Conservation (phyloP, 2,797 vertebrate species). For the Todus mexicanus region DNA sequence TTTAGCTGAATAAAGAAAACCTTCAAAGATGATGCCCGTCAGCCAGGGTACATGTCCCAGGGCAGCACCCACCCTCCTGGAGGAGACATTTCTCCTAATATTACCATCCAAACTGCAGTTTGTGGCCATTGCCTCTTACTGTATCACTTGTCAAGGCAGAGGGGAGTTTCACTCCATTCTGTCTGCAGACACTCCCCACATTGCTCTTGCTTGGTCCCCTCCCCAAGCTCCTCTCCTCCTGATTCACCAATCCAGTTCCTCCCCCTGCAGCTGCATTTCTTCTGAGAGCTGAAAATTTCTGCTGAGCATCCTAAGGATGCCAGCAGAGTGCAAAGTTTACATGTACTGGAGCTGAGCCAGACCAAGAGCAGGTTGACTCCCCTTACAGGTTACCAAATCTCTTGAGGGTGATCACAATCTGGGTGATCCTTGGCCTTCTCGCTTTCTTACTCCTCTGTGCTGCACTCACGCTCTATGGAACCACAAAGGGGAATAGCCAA, state of each 20-base stretch:
- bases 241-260: neutral
- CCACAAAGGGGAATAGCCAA: neutral
- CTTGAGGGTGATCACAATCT: neutral
- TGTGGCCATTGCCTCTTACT: neutral
- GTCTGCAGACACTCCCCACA: neutral
- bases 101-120: neutral
- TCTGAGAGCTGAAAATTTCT: neutral
- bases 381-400: neutral
- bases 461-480: fast-evolving
- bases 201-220: neutral
- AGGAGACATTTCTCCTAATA: neutral
- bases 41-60: neutral
- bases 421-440: neutral
- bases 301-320: neutral
- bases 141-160: neutral
- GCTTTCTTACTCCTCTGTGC: neutral
- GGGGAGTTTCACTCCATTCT: neutral
- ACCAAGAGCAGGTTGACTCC: neutral
- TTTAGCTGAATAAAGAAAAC: neutral
- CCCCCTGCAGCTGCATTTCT: neutral
- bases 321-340: neutral
- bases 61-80: neutral
- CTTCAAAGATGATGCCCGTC: neutral
- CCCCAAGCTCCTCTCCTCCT: neutral
- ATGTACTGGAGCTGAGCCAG: neutral